These are phyloP conservation scores for Lamellibrachia satsuma DNA, from an alignment of 2,888 invertebrate species.

Conservation along the genomic window DNA sequence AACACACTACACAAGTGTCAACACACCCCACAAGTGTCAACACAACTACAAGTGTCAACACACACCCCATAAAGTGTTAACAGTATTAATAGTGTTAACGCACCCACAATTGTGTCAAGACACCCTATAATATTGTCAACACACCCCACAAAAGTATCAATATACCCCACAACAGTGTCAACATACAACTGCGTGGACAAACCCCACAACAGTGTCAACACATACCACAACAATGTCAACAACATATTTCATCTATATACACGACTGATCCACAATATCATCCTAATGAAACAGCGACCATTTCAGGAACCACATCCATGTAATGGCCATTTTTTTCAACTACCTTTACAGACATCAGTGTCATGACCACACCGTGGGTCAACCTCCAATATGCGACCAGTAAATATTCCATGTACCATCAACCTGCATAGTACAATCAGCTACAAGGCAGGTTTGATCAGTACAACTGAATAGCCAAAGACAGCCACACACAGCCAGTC, in stretches of 20 bases:
- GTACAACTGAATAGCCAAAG: not conserved
- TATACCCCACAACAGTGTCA: not conserved
- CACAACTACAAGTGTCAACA: no score
- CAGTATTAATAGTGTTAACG: no score
- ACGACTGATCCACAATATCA: not conserved
- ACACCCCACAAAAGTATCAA: no score
- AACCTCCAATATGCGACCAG: not conserved
- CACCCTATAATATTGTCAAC: not conserved
- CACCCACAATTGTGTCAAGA: no score
- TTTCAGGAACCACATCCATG: not conserved
- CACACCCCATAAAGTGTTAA: no score
- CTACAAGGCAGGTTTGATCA: not conserved
- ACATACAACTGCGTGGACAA: not conserved
- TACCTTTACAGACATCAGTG: not conserved
- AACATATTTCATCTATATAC: no score
- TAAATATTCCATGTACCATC: not conserved
- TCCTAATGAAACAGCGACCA: not conserved
- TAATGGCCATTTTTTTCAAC: not conserved
- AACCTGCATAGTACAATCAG: not conserved
- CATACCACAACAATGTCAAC: not conserved
- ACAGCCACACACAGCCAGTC: not conserved
- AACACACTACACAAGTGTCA: not conserved
- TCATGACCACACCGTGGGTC: not conserved
- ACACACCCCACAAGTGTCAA: not conserved
- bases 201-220: not conserved